Base-by-base conservation (phyloP, 2,888 invertebrate species). In the Podabrus alpinus region DNA sequence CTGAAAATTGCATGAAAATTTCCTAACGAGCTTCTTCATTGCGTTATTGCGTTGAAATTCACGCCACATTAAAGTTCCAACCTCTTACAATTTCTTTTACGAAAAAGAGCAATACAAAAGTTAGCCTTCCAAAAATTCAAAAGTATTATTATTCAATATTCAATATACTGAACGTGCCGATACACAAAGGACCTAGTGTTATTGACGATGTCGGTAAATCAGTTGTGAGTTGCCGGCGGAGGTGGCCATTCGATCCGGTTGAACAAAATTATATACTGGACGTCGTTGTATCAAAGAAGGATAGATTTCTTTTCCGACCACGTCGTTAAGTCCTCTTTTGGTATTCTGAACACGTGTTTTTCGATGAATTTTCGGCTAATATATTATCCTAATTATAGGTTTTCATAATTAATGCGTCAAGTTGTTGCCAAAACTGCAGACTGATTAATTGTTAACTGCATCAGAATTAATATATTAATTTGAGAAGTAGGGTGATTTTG, bases 221-320 rank as follows among this genome's bases (percentile, higher is more conserved):
- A 69, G 74, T 74, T 76, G 71, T 59, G 16, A 24, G 21, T 21
- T 29, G 71, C 68, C 75, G 72, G 72, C 75, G 75, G 75, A 75
- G 75, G 75, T 78, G 78, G 78, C 75, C 73, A 78, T 78, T 78
- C 77, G 78, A 77, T 76, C 73, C 78, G 78, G 75, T 74, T 75
- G 77, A 78, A 72, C 74, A 69, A 70, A 77, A 78, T 75, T 75
- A 70, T 71, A 78, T 73, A 77, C 77, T 72, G 77, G 78, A 77
- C 75, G 67, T 78, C 73, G 76, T 76, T 76, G 73, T 74, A 73
- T 76, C 73, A 77, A 77, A 77, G 75, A 67, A 73, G 67, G 69
- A 72, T 59, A 69, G 68, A 59, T 72, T 68, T 71, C 75, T 73
- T 76, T 75, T 73, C 59, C 71, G 75, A 68, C 64, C 67, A 66